phyloP scores from a whole-genome alignment of 2,888 invertebrate species.

The Cheilosia vulpina region DNA sequence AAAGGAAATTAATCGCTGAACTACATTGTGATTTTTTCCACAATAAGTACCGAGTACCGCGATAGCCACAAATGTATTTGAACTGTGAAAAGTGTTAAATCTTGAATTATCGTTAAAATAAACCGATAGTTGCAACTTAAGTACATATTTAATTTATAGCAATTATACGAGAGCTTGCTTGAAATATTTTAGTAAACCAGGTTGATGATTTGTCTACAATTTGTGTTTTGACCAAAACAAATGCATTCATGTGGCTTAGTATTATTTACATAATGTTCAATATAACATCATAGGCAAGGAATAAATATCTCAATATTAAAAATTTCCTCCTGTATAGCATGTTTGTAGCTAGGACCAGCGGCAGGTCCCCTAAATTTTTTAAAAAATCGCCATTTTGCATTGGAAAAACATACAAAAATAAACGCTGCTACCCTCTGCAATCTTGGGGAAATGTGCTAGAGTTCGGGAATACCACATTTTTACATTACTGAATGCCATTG shows the following conservation, averaged over 20 bases:
- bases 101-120: not conserved
- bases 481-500: no score
- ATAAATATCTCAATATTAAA: not conserved
- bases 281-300: not conserved
- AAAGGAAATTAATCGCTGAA: not conserved
- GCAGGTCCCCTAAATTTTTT: no score
- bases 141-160: conserved; percentile 5
- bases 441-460: no score
- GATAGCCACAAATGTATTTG: not conserved
- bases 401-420: no score
- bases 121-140: not conserved
- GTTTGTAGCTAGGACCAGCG: no score
- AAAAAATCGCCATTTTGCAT: no score
- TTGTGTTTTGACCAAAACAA: conserved; percentile 22
- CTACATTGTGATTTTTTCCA: not conserved
- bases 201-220: conserved; percentile 4
- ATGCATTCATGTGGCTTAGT: conserved; percentile 6
- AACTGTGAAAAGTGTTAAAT: not conserved
- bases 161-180: not conserved
- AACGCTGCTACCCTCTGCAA: no score
- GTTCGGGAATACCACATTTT: no score
- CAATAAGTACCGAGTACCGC: not conserved
- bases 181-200: not conserved
- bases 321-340: no score
- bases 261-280: not conserved